A percentile compares a stretch with the other conserved stretches of the same genome.
Conservation (phyloP, 2,888 invertebrate genomes). For the Noctua pronuba region DNA sequence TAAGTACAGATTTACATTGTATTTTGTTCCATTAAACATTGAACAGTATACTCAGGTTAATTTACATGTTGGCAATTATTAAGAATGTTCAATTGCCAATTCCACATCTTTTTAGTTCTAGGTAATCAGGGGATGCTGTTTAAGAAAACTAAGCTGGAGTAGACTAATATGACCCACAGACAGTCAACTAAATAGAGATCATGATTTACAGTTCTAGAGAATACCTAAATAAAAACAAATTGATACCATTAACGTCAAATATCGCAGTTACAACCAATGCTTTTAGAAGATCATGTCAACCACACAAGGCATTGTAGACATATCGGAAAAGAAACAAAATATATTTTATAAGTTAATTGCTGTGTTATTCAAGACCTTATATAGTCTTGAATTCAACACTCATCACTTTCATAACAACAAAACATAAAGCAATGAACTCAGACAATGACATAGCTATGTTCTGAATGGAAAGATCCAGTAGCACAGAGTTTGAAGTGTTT, state of each 20-base stretch:
- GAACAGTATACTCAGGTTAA: not conserved
- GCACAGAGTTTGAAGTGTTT: not conserved
- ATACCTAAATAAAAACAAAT: not conserved
- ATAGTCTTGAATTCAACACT: not conserved
- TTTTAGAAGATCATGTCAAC: not conserved
- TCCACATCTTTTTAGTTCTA: not conserved
- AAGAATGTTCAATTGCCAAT: not conserved
- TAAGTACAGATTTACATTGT: not conserved
- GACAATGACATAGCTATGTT: constrained; percentile 34
- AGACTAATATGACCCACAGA: not conserved
- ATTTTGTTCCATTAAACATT: not conserved
- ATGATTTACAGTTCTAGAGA: not conserved
- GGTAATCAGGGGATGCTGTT: not conserved
- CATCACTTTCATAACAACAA: constrained; percentile 10
- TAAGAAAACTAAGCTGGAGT: not conserved
- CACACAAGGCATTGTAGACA: constrained; percentile 1
- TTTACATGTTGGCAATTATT: not conserved
- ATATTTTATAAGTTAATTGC: no score
- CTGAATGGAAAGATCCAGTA: constrained; percentile 3
- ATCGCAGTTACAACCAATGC: not conserved
- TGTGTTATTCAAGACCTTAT: no score
- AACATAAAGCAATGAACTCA: constrained; percentile 27
- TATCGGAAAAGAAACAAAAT: not conserved
- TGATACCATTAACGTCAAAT: not conserved
- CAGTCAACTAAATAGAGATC: not conserved